Percentiles rank a stretch among this genome's conserved stretches.
Conservation (phyloP, 2,888 invertebrate species). For the Neuroscelio doddi region DNA sequence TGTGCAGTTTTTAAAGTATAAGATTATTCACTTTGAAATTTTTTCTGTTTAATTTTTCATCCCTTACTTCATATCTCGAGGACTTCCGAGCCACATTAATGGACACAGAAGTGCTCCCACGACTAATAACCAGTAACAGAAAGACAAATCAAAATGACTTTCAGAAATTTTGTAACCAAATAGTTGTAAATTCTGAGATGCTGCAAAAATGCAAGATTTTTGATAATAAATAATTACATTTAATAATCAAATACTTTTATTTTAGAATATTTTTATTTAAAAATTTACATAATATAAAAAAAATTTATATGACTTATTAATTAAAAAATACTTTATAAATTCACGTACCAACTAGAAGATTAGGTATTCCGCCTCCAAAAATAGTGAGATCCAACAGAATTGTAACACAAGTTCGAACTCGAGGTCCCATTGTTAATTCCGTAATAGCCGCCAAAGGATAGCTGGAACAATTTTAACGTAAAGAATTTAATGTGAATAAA, state of each 20-base stretch:
- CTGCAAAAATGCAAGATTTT: constrained; percentile 72
- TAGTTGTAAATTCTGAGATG: constrained; percentile 85
- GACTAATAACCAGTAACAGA: constrained; percentile 88
- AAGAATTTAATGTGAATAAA: not conserved
- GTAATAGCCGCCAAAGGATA: constrained; percentile 90
- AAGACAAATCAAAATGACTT: constrained; percentile 79
- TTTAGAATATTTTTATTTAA: not conserved
- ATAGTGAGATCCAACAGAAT: constrained; percentile 83
- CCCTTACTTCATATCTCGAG: constrained; percentile 90
- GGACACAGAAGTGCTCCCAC: constrained; percentile 84
- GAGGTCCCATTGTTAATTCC: constrained; percentile 82
- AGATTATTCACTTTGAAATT: too few relatives aligned
- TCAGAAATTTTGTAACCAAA: constrained; percentile 82
- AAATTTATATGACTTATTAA: not conserved
- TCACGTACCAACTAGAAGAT: constrained; percentile 81
- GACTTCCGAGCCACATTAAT: constrained; percentile 90
- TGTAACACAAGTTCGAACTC: constrained; percentile 77
- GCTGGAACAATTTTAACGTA: constrained; percentile 72
- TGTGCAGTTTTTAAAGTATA: too few relatives aligned
- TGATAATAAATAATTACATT: too few relatives aligned
- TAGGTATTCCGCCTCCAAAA: constrained; percentile 86
- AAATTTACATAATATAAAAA: constrained; percentile 4
- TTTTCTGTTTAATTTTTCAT: too few relatives aligned
- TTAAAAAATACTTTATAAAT: not conserved
- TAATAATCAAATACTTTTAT: not conserved